Evolutionary conservation across 2,797 vertebrate genomes (phyloP), one percentile per base, ranked within the genome.

Genomic region (Pampus argenteus): DNA sequence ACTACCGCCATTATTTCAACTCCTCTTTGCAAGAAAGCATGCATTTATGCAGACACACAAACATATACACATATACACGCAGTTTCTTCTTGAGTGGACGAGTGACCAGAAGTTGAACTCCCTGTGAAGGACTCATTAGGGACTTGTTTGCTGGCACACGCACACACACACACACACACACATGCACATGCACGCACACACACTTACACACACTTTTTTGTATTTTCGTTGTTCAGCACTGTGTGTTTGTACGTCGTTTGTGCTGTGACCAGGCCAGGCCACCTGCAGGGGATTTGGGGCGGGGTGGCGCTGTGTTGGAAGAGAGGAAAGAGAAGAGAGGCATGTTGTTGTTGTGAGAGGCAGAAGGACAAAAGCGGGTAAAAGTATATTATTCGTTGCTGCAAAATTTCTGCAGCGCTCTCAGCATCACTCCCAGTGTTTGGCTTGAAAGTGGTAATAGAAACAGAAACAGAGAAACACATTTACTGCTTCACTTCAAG

Each of bases 61-160:
- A 54, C 17, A 20, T 25, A 13, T n/a, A 56, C 62, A 62, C 42
- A 38, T 49, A 66, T 25, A 56, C 59, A 74, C 64, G 29, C 55
- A 38, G 26, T 81, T 84, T 64, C 36, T 64, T 60, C 67, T 60
- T 63, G 72, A 84, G 75, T 81, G 67, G 72, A 91, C 79, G 66
- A 84, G 36, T 91, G 91, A 91, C 92, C 93, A 92, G 76, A 55
- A 81, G 71, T 82, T 93, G 92, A 94, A 93, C 92, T 94, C 88
- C 74, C 91, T 74, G 40, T 42, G 83, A 89, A 89, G 68, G 74
- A 85, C 79, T 93, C 91, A 88, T 91, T 91, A 86, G 85, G 71
- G 86, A 83, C 72, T 44, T 64, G 60, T 75, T 89, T 54, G 56
- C 86, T 91, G 86, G 86, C 85, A 91, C 76, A 82, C 61, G 66